Evolutionary conservation across 1,140 invertebrate genomes (phyloP).

Genomic region (Cyphomyrmex costatus): DNA sequence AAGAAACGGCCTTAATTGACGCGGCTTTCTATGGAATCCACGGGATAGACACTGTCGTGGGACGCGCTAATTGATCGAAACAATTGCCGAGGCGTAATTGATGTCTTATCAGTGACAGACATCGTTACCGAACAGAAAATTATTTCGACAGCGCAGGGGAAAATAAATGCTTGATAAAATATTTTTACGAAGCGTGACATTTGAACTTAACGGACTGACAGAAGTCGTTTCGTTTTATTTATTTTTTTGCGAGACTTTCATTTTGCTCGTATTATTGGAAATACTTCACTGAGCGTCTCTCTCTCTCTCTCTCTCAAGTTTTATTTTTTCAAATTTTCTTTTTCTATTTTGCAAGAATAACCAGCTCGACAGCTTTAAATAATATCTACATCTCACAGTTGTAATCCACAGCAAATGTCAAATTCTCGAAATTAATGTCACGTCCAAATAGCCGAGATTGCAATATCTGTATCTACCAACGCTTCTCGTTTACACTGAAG

Average conservation of each 20-base stretch:
- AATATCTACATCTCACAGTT: not conserved
- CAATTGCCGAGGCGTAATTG: constrained; percentile 75
- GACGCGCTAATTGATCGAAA: constrained; percentile 75
- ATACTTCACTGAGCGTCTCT: constrained; percentile 21
- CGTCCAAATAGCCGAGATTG: not conserved
- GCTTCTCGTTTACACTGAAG: not conserved
- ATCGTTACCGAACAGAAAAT: constrained; percentile 36
- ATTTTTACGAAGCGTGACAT: constrained; percentile 29
- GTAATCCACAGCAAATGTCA: not conserved
- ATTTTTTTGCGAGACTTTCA: constrained; percentile 7
- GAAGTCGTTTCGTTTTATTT: not conserved
- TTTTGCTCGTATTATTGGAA: constrained; percentile 7
- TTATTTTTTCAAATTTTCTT: not conserved
- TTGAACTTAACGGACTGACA: constrained; percentile 14
- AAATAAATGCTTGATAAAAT: constrained; percentile 19
- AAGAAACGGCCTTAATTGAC: constrained; percentile 77
- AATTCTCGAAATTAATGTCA: not conserved
- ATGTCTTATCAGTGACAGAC: constrained; percentile 77
- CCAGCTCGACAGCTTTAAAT: not conserved
- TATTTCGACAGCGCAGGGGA: not conserved
- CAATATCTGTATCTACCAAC: not conserved
- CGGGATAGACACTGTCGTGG: constrained; percentile 48
- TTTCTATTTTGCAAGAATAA: not conserved
- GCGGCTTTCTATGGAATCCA: constrained; percentile 53
- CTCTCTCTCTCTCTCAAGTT: constrained; percentile 4